A percentile compares a stretch with the other conserved stretches of the same genome.
These are phyloP conservation scores for Mesaphorura yosii DNA, from an alignment of 1,140 invertebrate species.

Conservation along the genomic window DNA sequence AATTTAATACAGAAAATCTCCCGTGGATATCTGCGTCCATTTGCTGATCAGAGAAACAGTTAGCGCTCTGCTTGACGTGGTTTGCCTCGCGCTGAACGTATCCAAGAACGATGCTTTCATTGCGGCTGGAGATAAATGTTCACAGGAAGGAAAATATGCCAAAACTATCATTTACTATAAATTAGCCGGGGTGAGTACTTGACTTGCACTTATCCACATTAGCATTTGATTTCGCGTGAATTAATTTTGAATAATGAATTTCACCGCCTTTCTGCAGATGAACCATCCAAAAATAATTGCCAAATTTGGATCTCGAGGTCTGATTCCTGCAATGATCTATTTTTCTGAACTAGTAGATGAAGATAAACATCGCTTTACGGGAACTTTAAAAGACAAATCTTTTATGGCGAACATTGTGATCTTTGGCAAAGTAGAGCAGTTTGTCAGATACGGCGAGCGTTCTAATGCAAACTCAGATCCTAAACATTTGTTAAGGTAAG, in stretches of 20 bases:
- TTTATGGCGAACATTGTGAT: conserved; percentile 26
- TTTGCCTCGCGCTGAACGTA: conserved; percentile 27
- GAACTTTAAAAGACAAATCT: conserved; percentile 16
- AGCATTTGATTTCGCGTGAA: not conserved
- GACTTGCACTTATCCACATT: not conserved
- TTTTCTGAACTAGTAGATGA: conserved; percentile 29
- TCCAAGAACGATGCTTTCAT: conserved; percentile 21
- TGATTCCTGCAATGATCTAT: conserved; percentile 29
- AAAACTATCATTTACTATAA: conserved; percentile 30
- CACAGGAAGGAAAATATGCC: conserved; percentile 29
- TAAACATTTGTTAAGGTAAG: conserved; percentile 16
- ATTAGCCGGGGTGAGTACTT: conserved; percentile 25
- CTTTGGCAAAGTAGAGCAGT: conserved; percentile 23
- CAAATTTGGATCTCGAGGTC: conserved; percentile 28
- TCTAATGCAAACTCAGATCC: conserved; percentile 12
- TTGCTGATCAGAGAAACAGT: conserved; percentile 22
- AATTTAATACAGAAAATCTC: conserved; percentile 18
- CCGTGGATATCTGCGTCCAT: conserved; percentile 23
- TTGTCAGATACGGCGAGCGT: conserved; percentile 15
- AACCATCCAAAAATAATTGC: conserved; percentile 25
- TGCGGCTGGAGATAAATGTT: conserved; percentile 24
- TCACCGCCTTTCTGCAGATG: conserved; percentile 16
- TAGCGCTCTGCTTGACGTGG: conserved; percentile 19
- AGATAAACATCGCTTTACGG: conserved; percentile 22
- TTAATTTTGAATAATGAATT: not conserved